A percentile compares a stretch with the other conserved stretches of the same genome.
Evolutionary conservation across 1,140 invertebrate genomes (phyloP).

Genomic region (Orchesella cincta): DNA sequence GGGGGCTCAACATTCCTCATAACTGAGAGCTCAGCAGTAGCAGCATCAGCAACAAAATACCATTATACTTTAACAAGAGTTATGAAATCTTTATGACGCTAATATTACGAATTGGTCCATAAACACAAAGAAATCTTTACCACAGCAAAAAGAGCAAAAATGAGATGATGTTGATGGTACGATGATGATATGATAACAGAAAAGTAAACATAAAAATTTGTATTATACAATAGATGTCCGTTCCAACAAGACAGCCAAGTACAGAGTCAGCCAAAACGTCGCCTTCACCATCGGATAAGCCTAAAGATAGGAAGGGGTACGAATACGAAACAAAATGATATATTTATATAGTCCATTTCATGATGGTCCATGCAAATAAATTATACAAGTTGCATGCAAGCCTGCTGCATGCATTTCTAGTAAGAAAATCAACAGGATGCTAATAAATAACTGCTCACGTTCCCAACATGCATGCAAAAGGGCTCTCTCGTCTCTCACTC

Average conservation of each 20-base stretch:
- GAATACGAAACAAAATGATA: not conserved
- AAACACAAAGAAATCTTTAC: not conserved
- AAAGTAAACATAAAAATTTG: slow-evolving; percentile 49
- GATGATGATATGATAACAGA: not conserved
- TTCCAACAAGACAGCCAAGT: slow-evolving; percentile 45
- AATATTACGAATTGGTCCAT: not conserved
- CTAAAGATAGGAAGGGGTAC: slow-evolving; percentile 47
- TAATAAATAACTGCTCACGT: not conserved
- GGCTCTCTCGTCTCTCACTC: not conserved
- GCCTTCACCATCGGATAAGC: slow-evolving; percentile 45
- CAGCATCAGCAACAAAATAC: too few relatives aligned
- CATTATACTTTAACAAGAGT: not conserved
- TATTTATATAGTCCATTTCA: too few relatives aligned
- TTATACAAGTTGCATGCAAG: not conserved
- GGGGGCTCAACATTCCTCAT: too few relatives aligned
- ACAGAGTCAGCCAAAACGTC: slow-evolving; percentile 47
- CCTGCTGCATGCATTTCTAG: not conserved
- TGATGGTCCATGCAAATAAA: too few relatives aligned
- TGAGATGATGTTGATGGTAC: not conserved
- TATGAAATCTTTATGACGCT: not conserved
- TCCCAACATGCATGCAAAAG: not conserved
- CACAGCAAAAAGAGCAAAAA: not conserved
- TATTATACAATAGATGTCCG: slow-evolving; percentile 46
- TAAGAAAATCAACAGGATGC: slow-evolving; percentile 1
- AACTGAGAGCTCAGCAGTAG: too few relatives aligned